phyloP scores from a whole-genome alignment of 2,113 vertebrate species.

The Charadrius vociferus region DNA sequence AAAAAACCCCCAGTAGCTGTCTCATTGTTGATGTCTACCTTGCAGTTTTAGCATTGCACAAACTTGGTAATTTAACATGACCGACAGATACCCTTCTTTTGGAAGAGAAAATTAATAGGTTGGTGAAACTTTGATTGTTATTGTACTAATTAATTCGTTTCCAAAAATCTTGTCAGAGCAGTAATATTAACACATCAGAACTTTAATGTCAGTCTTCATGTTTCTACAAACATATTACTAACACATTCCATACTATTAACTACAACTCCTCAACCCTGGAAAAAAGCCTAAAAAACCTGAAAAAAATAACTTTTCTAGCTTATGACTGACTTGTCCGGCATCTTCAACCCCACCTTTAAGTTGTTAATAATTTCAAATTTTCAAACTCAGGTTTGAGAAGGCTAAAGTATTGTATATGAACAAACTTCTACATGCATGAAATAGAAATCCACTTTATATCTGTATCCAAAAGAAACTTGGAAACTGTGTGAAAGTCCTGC shows the following conservation, averaged over 20 bases:
- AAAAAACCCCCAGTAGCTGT: not conserved
- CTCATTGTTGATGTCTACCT: not conserved
- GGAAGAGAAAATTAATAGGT: not conserved
- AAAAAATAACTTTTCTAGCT: not conserved
- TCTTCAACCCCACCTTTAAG: not conserved
- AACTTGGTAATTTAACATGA: not conserved
- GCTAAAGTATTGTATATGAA: not conserved
- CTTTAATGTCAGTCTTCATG: not conserved
- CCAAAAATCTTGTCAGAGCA: not conserved
- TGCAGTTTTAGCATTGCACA: not conserved
- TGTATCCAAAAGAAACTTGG: not conserved
- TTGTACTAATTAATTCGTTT: not conserved
- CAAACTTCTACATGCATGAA: not conserved
- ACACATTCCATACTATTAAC: not conserved
- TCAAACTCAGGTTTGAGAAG: not conserved
- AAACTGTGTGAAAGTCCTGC: not conserved
- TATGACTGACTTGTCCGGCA: not conserved
- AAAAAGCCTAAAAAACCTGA: not conserved
- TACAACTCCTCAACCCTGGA: not conserved
- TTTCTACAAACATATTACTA: not conserved
- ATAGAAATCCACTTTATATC: not conserved
- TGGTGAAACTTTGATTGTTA: not conserved
- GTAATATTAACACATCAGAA: not conserved
- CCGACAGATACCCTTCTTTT: accelerated
- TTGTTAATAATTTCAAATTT: not conserved